Percentiles rank a stretch among this genome's conserved stretches.
Evolutionary conservation across 2,797 vertebrate genomes (phyloP).

Genomic region (Cyclopterus lumpus): DNA sequence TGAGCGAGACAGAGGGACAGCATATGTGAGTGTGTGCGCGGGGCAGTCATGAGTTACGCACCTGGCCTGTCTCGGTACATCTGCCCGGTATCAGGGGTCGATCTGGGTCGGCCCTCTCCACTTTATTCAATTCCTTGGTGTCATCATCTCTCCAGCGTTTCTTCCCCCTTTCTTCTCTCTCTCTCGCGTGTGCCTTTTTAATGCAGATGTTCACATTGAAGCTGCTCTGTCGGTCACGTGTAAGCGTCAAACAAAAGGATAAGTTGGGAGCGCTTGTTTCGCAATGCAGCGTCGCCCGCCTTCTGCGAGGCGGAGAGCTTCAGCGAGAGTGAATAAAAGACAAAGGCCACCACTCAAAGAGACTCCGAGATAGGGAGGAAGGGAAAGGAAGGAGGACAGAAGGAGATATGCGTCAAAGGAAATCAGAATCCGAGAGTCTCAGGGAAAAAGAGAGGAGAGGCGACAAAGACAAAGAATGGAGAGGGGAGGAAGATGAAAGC

Average conservation of each 20-base stretch:
- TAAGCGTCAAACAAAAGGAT: background rate
- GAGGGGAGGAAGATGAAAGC: conserved; percentile 45
- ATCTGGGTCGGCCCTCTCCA: conserved; percentile 10
- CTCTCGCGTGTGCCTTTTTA: background rate
- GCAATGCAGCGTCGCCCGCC: background rate
- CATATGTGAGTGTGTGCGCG: conserved; percentile 20
- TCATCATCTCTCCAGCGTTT: background rate
- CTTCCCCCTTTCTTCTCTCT: background rate
- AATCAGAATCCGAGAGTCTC: conserved; percentile 6
- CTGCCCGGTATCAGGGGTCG: conserved; percentile 25
- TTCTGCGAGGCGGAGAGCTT: background rate
- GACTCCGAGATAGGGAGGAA: background rate
- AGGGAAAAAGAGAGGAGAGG: conserved; percentile 1
- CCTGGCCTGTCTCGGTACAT: conserved; percentile 20
- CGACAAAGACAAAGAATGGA: background rate
- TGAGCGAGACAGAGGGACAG: conserved; percentile 11
- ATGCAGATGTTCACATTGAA: background rate
- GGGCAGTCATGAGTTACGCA: conserved; percentile 38
- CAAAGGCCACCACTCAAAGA: background rate
- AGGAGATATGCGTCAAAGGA: conserved; percentile 7
- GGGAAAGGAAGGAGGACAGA: background rate
- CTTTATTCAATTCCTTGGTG: conserved; percentile 8
- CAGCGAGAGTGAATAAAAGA: background rate
- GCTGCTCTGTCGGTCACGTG: background rate
- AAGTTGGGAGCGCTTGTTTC: background rate